phyloP scores from a whole-genome alignment of 2,888 invertebrate genomes.

The Gisinianus flammeolus region DNA sequence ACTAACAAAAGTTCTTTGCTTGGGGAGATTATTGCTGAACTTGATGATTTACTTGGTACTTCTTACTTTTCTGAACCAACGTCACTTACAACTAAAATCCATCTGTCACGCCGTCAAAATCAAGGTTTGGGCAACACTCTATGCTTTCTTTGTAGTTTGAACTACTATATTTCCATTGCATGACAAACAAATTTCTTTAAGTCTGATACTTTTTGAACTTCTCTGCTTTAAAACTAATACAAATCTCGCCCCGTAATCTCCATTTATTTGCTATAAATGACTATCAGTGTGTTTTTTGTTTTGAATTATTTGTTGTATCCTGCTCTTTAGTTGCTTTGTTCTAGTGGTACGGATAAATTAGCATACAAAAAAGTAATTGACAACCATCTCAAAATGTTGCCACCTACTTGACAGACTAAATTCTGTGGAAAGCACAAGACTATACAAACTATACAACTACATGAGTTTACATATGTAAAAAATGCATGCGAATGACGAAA shows the following conservation, averaged over 20 bases:
- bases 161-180: background rate
- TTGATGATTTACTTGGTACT: conserved; percentile 56
- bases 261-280: background rate
- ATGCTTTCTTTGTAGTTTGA: background rate
- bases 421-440: no score
- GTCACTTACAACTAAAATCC: conserved; percentile 15
- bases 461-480: no score
- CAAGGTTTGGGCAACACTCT: conserved; percentile 4
- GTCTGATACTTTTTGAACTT: background rate
- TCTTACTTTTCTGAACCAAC: conserved; percentile 49
- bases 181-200: background rate
- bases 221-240: background rate
- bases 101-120: conserved; percentile 14
- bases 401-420: no score
- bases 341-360: no score
- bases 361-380: no score
- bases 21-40: conserved; percentile 56
- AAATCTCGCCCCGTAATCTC: background rate
- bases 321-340: no score
- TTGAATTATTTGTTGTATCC: no score
- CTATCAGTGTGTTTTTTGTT: background rate
- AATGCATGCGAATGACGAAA: no score
- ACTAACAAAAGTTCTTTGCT: conserved; percentile 45
- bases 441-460: no score
- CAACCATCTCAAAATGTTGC: no score